phyloP scores from a whole-genome alignment of 2,113 vertebrate species.

The Forbesichthys papilliferus region DNA sequence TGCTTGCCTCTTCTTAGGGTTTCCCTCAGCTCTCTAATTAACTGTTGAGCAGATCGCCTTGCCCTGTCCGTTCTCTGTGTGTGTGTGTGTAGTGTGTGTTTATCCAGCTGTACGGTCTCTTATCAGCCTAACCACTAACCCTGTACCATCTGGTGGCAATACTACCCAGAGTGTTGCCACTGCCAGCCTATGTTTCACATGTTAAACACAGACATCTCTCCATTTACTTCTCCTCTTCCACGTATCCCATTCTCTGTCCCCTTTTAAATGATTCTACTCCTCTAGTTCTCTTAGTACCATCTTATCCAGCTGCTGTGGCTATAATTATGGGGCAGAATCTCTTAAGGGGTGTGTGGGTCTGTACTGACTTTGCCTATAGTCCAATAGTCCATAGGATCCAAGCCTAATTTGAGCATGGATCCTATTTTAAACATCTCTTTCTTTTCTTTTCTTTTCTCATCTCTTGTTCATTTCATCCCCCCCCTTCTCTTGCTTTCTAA shows the following conservation, averaged over 20 bases:
- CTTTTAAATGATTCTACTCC: neutral
- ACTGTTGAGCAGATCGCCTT: conserved; percentile 41
- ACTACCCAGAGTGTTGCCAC: conserved; percentile 41
- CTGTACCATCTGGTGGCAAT: conserved; percentile 63
- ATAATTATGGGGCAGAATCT: conserved; percentile 8
- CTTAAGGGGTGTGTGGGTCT: neutral
- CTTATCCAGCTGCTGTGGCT: neutral
- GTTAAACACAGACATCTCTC: conserved; percentile 24
- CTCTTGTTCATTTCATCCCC: neutral
- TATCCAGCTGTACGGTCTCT: conserved; percentile 62
- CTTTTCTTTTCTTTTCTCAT: conserved; percentile 1
- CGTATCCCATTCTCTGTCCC: neutral
- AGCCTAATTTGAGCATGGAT: neutral
- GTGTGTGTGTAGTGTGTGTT: conserved; percentile 14
- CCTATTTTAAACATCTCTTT: neutral
- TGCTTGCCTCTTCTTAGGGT: conserved; percentile 4
- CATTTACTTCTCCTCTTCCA: neutral
- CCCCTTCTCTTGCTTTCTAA: neutral
- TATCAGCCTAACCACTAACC: conserved; percentile 69
- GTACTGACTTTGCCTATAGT: neutral
- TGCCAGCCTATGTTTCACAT: conserved; percentile 32
- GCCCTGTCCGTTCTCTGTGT: conserved; percentile 38
- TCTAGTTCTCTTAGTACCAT: neutral
- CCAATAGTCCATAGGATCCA: too few relatives aligned
- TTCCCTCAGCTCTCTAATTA: conserved; percentile 59